Conservation (phyloP, 2,797 vertebrate genomes). For the Anabas testudineus region DNA sequence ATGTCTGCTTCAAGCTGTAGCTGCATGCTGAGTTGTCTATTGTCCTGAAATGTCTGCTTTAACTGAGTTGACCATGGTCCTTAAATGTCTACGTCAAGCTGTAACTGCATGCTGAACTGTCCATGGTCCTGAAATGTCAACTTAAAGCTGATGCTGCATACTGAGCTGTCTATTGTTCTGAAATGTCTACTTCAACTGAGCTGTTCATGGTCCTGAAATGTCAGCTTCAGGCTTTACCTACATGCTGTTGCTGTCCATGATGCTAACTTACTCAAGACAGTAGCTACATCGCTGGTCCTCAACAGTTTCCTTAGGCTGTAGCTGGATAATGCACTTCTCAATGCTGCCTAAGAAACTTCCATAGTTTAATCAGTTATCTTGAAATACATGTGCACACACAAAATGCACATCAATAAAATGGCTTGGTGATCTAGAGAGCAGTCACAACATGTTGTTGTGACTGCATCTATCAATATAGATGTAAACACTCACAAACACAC, state of each 20-base stretch:
- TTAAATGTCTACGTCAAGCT: neutral
- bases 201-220: slow-evolving; percentile 10
- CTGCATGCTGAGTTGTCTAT: neutral
- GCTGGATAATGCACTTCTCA: neutral
- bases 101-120: neutral
- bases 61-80: neutral
- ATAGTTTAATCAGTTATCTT: neutral
- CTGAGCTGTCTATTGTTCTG: neutral
- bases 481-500: too few relatives aligned
- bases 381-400: too few relatives aligned
- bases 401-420: neutral
- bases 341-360: neutral
- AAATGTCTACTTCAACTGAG: neutral
- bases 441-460: too few relatives aligned
- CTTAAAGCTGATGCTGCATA: neutral
- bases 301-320: neutral
- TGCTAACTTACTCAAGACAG: neutral
- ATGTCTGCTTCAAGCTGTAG: neutral
- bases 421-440: too few relatives aligned
- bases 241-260: neutral
- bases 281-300: slow-evolving; percentile 6
- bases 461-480: too few relatives aligned
- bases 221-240: neutral
- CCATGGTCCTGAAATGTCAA: neutral
- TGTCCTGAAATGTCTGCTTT: neutral